Evolutionary conservation across 2,113 vertebrate species (phyloP), one percentile per base, ranked within the genome.

Genomic region (Cochlearius cochlearius): DNA sequence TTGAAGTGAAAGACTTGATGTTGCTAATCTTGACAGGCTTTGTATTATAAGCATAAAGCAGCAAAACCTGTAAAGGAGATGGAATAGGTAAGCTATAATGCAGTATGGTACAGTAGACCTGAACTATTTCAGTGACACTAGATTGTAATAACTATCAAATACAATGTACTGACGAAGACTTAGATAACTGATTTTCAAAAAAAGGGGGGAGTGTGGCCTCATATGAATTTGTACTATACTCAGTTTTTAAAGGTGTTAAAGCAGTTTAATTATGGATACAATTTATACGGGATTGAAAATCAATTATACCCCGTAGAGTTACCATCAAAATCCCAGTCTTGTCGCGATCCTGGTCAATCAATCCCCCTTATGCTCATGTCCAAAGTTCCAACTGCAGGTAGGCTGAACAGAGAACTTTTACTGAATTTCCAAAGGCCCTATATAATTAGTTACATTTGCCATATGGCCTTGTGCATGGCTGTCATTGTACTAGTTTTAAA

Each of bases 1-100:
- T 10, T 81, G 97, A 77, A 78, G 86, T 94, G 76, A 90, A 97
- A 86, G 63, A 74, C 39, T 34, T 95, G 36, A 86, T 53, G 27
- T 92, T 94, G 26, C 71, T 96, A 36, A 96, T 74, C 67, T 71
- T 94, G 71, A 97, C 23, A 66, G 90, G 72, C 59, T 82, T 74
- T 43, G 25, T 96, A 69, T 98, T 98, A 67, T 93, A 98, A 79
- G 98, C 97, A 94, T 97, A 98, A 81, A 98, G 78, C 63, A 98
- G 66, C 88, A 98, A 96, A 85, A 98, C 90, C 98, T 98, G 50
- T 39, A 77, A 72, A 76, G 88, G 39, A 76, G 71, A 78, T 17
- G 16, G 58, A 86, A 86, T 21, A 38, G 32, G 20, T 60, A 66
- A 67, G 34, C 36, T 53, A 4, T 49, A 80, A 86, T 15, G 25